Evolutionary conservation across 2,113 vertebrate species (phyloP).

Genomic region (Epinephelus fuscoguttatus): DNA sequence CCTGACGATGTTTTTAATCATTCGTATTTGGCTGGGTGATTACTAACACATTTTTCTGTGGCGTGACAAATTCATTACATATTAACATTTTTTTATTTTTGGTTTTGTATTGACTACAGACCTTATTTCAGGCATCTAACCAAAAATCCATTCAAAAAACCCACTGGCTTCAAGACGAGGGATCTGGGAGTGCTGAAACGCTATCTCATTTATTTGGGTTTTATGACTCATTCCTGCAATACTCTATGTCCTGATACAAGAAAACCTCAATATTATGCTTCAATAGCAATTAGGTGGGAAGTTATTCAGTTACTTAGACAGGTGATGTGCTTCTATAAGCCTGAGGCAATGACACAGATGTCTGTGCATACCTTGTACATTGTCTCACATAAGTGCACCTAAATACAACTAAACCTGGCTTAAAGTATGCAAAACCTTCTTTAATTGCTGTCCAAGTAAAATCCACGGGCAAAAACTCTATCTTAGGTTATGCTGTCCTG

Average conservation of each 20-base stretch:
- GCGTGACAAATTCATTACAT: no score
- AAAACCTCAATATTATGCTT: slow-evolving; percentile 33
- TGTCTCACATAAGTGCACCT: slow-evolving; percentile 38
- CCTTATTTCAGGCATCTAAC: no score
- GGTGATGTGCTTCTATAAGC: slow-evolving; percentile 50
- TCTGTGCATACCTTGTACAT: neutral
- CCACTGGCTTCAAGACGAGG: no score
- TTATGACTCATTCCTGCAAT: no score
- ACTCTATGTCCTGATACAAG: slow-evolving; percentile 16
- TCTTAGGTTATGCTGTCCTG: slow-evolving; percentile 76
- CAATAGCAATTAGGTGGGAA: slow-evolving; percentile 31
- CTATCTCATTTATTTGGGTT: no score
- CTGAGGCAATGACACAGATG: slow-evolving; percentile 37
- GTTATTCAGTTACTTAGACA: slow-evolving; percentile 48
- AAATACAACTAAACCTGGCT: slow-evolving; percentile 26
- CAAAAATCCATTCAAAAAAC: no score
- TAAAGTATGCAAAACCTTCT: slow-evolving; percentile 23
- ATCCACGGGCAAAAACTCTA: slow-evolving; percentile 24
- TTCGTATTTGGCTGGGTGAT: no score
- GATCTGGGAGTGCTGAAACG: no score
- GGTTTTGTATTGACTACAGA: no score
- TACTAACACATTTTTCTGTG: no score
- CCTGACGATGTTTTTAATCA: no score
- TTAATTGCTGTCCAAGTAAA: slow-evolving; percentile 46
- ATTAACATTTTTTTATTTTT: no score